phyloP scores from a whole-genome alignment of 2,888 invertebrate species.

The Diabrotica balteata region DNA sequence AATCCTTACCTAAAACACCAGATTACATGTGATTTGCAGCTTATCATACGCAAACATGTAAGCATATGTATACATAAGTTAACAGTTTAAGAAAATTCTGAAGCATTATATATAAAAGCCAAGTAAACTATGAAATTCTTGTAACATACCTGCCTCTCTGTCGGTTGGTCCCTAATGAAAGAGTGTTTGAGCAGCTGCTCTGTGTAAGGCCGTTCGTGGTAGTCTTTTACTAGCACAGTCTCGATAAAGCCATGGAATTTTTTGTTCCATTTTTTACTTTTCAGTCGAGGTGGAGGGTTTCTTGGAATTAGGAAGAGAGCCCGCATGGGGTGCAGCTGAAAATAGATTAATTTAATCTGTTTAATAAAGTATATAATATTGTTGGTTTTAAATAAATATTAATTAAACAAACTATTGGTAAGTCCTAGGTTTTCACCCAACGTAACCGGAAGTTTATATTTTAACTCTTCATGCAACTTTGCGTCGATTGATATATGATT shows the following conservation, averaged over 20 bases:
- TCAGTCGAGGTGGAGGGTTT: conserved; percentile 96
- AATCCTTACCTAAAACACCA: conserved; percentile 82
- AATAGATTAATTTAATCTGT: neutral
- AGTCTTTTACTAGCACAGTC: conserved; percentile 96
- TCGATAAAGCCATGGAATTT: conserved; percentile 98
- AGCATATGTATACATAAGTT: no score
- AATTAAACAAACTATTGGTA: no score
- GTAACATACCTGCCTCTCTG: conserved; percentile 91
- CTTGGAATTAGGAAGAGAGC: conserved; percentile 98
- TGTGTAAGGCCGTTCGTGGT: conserved; percentile 97
- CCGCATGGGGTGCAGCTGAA: conserved; percentile 94
- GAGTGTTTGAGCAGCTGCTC: conserved; percentile 97
- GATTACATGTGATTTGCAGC: neutral
- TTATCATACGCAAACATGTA: neutral
- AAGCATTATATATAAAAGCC: no score
- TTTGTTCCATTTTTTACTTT: conserved; percentile 97
- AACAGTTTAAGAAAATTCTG: no score
- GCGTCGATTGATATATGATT: no score
- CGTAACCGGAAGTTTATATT: no score
- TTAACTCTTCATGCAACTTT: no score
- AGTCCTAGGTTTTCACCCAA: no score
- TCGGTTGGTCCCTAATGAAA: conserved; percentile 98
- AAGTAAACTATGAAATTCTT: no score
- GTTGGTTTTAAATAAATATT: no score
- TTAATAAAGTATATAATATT: neutral